Conservation (phyloP, 2,888 invertebrate genomes). For the Napeogenes inachia region DNA sequence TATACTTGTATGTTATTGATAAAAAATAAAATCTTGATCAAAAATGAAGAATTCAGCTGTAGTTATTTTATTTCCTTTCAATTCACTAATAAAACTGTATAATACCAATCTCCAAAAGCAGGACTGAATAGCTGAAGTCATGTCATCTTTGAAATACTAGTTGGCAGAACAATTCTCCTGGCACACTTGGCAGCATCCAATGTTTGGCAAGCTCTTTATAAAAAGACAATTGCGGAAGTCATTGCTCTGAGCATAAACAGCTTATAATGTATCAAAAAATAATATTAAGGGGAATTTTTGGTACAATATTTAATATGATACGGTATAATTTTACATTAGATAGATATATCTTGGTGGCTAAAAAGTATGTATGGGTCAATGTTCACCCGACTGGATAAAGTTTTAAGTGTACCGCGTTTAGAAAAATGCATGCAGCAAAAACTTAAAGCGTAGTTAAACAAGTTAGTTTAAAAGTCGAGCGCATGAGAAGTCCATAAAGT, state of each 20-base stretch:
- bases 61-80: not conserved
- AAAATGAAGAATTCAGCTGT: not conserved
- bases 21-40: not conserved
- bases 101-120: slow-evolving; percentile 6
- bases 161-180: slow-evolving; percentile 46
- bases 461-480: too few species aligned
- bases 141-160: slow-evolving; percentile 41
- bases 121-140: slow-evolving; percentile 20
- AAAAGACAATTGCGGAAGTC: slow-evolving; percentile 36
- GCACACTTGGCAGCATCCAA: slow-evolving; percentile 47
- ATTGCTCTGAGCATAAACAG: slow-evolving; percentile 34
- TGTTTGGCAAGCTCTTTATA: slow-evolving; percentile 30
- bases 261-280: slow-evolving; percentile 29
- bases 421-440: too few species aligned
- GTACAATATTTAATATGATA: not conserved
- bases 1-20: too few species aligned
- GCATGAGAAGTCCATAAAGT: too few species aligned
- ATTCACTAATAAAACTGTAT: not conserved
- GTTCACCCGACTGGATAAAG: not conserved
- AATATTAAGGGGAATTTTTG: slow-evolving; percentile 21
- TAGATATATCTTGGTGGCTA: not conserved
- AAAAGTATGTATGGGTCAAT: not conserved
- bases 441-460: too few species aligned
- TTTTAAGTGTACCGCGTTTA: not conserved
- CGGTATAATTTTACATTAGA: not conserved